phyloP scores from a whole-genome alignment of 2,113 vertebrate genomes.

The Odobenus rosmarus region DNA sequence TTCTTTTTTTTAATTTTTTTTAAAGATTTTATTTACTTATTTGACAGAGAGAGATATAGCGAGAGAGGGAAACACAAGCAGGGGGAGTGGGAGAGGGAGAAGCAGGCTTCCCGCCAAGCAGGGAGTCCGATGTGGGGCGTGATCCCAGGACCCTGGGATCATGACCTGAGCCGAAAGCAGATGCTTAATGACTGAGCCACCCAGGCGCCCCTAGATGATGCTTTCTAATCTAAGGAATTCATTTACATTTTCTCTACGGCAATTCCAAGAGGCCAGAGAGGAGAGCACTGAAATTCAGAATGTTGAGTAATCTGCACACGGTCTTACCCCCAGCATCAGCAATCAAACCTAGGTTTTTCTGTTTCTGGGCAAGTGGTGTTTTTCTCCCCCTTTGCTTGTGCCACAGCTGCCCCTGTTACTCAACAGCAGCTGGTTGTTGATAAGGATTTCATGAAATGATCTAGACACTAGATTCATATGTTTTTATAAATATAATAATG shows the following conservation, averaged over 20 bases:
- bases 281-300: not conserved
- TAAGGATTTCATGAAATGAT: conserved; percentile 25
- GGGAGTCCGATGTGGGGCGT: too few relatives aligned
- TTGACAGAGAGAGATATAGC: too few relatives aligned
- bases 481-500: conserved; percentile 42
- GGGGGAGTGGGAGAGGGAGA: too few relatives aligned
- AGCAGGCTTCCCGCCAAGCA: too few relatives aligned
- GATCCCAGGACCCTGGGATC: too few relatives aligned
- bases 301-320: not conserved
- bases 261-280: not conserved
- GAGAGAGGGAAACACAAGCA: too few relatives aligned
- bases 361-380: not conserved
- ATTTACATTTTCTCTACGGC: not conserved
- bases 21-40: too few relatives aligned
- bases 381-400: not conserved
- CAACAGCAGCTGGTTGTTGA: conserved; percentile 26
- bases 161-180: too few relatives aligned
- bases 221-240: not conserved
- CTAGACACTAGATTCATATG: not conserved
- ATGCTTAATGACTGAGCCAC: too few relatives aligned
- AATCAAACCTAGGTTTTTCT: not conserved
- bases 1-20: not conserved
- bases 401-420: not conserved
- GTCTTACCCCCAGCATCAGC: not conserved
- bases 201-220: too few relatives aligned